These are phyloP conservation scores for Unio pictorum DNA, from an alignment of 2,888 invertebrate genomes.

Conservation along the genomic window DNA sequence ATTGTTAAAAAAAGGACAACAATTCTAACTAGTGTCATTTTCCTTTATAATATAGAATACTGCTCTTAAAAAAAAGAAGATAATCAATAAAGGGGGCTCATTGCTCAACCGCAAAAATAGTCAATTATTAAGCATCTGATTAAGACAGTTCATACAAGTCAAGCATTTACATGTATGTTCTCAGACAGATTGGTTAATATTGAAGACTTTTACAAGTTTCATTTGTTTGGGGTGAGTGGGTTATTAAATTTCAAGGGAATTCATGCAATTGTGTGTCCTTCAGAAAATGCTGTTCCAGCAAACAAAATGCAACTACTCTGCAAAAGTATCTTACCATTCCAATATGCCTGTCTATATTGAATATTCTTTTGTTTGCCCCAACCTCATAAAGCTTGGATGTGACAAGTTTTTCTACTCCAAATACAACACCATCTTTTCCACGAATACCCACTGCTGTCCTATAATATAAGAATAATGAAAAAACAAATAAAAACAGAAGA, in stretches of 20 bases:
- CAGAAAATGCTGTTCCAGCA: neutral
- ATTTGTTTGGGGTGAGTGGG: neutral
- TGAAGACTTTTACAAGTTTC: too few relatives aligned
- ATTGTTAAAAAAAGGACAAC: too few relatives aligned
- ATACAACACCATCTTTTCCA: constrained; percentile 96
- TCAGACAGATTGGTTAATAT: too few relatives aligned
- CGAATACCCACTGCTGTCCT: constrained; percentile 93
- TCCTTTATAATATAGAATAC: too few relatives aligned
- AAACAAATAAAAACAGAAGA: too few relatives aligned
- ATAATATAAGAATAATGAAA: constrained; percentile 33
- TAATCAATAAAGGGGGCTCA: too few relatives aligned
- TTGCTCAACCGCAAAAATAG: too few relatives aligned
- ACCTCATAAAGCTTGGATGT: constrained; percentile 93
- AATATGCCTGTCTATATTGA: constrained; percentile 93
- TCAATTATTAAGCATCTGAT: too few relatives aligned
- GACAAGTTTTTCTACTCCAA: constrained; percentile 97
- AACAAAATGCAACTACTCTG: neutral
- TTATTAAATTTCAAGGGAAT: neutral
- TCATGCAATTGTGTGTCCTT: neutral
- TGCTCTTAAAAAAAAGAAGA: too few relatives aligned
- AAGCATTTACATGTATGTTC: too few relatives aligned
- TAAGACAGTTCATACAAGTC: too few relatives aligned
- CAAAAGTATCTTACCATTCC: constrained; percentile 82
- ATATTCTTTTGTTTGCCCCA: constrained; percentile 89
- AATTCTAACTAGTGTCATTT: too few relatives aligned